A percentile compares a stretch with the other conserved stretches of the same genome.
These are phyloP conservation scores for Mimachlamys varia DNA, from an alignment of 2,888 invertebrate species.

Conservation along the genomic window DNA sequence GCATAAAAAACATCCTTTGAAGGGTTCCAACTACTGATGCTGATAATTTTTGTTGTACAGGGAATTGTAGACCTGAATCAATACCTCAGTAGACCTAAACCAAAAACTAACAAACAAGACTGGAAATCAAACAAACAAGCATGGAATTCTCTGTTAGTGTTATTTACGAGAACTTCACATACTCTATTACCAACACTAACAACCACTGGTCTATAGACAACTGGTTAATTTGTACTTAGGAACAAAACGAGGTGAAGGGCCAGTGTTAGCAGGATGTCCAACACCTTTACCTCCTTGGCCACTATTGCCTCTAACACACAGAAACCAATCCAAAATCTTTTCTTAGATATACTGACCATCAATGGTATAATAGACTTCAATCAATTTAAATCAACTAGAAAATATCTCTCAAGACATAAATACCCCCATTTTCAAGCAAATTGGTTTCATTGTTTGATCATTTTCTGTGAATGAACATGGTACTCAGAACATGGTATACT, in stretches of 20 bases:
- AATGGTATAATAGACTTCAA: too few species aligned
- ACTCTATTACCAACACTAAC: background rate
- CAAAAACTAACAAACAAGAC: background rate
- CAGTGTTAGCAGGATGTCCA: too few species aligned
- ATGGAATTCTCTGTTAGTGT: background rate
- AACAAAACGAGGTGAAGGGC: background rate
- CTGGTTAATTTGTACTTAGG: background rate
- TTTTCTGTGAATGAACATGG: too few species aligned
- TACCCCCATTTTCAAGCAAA: too few species aligned
- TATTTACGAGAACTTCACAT: background rate
- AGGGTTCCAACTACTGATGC: background rate
- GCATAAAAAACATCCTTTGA: background rate
- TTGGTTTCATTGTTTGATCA: too few species aligned
- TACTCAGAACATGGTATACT: too few species aligned
- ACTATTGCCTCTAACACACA: too few species aligned
- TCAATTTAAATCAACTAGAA: too few species aligned
- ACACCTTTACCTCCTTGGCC: too few species aligned
- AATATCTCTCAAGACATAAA: too few species aligned
- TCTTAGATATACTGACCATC: too few species aligned
- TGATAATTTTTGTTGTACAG: constrained; percentile 2
- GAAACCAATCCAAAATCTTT: too few species aligned
- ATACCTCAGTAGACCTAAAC: background rate
- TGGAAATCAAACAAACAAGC: constrained; percentile 13
- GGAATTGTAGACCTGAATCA: background rate
- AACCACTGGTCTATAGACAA: background rate